A percentile compares a stretch with the other conserved stretches of the same genome.
phyloP scores from a whole-genome alignment of 2,797 vertebrate species.

The Oreortyx pictus region DNA sequence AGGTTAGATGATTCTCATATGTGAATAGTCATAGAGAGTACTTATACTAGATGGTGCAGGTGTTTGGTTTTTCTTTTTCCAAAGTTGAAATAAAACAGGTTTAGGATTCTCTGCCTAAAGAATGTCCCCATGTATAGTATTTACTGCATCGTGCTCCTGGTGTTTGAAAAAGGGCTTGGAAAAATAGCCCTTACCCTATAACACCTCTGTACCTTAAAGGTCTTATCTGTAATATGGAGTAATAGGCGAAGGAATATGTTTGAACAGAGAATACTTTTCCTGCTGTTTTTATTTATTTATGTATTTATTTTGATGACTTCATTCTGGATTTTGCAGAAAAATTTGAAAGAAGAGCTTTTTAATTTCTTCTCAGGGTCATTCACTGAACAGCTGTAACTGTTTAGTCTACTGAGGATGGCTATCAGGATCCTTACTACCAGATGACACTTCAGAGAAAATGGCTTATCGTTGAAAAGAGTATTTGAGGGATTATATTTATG shows the following conservation, averaged over 20 bases:
- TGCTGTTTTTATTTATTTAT: neutral
- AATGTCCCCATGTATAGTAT: neutral
- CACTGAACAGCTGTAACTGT: neutral
- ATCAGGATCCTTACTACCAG: neutral
- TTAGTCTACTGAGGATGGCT: neutral
- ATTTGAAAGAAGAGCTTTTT: neutral
- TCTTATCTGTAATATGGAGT: neutral
- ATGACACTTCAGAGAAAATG: neutral
- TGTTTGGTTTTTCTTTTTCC: neutral
- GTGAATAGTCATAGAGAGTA: neutral
- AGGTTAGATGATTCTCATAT: conserved; percentile 81
- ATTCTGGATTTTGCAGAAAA: neutral
- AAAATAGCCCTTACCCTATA: neutral
- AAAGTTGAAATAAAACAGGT: neutral
- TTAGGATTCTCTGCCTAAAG: neutral
- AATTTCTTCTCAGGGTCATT: neutral
- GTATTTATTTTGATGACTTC: neutral
- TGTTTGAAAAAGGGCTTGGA: neutral
- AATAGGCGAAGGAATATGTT: neutral
- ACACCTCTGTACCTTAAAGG: neutral
- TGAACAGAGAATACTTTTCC: neutral
- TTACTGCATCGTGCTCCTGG: neutral
- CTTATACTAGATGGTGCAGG: neutral
- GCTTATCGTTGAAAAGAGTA: neutral
- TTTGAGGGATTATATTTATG: neutral